A percentile compares a stretch with the other conserved stretches of the same genome.
These are phyloP conservation scores for Plebejus anna DNA, from an alignment of 2,888 invertebrate species.

Conservation along the genomic window DNA sequence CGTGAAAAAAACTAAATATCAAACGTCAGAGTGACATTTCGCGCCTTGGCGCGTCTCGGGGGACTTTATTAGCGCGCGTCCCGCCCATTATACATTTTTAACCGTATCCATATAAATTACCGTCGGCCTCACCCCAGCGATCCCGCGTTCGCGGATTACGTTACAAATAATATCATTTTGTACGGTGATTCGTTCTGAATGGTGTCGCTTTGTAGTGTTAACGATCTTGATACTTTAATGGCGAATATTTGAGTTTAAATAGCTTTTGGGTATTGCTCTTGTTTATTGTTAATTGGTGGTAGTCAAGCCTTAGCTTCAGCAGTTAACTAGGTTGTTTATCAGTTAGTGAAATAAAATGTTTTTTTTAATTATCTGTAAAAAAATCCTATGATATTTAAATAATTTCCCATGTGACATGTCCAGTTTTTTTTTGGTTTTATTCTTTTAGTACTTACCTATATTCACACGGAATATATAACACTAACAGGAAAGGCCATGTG, in stretches of 20 bases:
- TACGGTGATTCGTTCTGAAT: slow-evolving; percentile 79
- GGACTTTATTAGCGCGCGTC: slow-evolving; percentile 73
- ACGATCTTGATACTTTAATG: slow-evolving; percentile 49
- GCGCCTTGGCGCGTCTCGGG: slow-evolving; percentile 55
- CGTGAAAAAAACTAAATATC: slow-evolving; percentile 1
- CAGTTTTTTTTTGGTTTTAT: too few relatives aligned
- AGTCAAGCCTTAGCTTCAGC: neutral
- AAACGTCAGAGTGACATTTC: slow-evolving; percentile 41
- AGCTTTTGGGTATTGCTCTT: neutral
- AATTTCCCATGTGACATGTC: too few relatives aligned
- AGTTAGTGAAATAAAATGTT: too few relatives aligned
- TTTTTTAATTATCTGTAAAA: too few relatives aligned
- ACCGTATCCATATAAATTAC: slow-evolving; percentile 80
- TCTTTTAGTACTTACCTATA: too few relatives aligned
- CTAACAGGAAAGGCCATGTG: too few relatives aligned
- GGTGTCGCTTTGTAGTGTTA: slow-evolving; percentile 60
- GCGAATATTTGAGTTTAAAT: neutral
- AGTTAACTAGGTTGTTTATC: too few relatives aligned
- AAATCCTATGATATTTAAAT: too few relatives aligned
- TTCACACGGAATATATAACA: too few relatives aligned
- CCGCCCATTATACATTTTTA: slow-evolving; percentile 78
- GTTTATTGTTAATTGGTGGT: neutral
- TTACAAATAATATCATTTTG: slow-evolving; percentile 80
- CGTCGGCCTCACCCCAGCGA: slow-evolving; percentile 76
- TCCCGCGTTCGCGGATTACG: slow-evolving; percentile 73